Evolutionary conservation across 2,888 invertebrate genomes (phyloP).

Genomic region (Bibio marci): DNA sequence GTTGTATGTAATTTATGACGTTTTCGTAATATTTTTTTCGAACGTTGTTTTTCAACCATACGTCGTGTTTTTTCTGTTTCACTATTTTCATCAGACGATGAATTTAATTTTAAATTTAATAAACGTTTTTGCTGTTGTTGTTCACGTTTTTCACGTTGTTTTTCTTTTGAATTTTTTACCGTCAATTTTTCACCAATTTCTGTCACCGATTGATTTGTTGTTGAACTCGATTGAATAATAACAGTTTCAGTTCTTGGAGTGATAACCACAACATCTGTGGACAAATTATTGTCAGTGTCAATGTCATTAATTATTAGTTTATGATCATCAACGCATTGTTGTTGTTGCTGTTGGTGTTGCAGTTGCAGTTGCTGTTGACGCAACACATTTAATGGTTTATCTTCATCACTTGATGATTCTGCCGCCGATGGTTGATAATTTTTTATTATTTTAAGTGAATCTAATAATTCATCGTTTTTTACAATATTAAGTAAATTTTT

Average conservation of each 20-base stretch:
- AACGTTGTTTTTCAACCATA: slow-evolving; percentile 9
- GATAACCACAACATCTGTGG: too few species aligned
- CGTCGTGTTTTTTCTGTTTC: too few species aligned
- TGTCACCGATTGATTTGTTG: slow-evolving; percentile 11
- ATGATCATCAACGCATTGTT: slow-evolving; percentile 19
- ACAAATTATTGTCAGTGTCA: too few species aligned
- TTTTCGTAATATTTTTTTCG: slow-evolving; percentile 17
- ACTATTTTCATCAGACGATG: slow-evolving; percentile 12
- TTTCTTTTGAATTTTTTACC: slow-evolving; percentile 29
- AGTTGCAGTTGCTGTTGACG: slow-evolving; percentile 8
- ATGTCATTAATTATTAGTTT: too few species aligned
- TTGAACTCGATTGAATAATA: not conserved
- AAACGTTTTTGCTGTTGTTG: slow-evolving; percentile 28
- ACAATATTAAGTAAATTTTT: slow-evolving; percentile 16
- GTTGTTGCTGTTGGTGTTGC: slow-evolving; percentile 12
- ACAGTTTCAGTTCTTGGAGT: too few species aligned
- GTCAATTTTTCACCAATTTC: slow-evolving; percentile 23
- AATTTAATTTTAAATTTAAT: slow-evolving; percentile 21
- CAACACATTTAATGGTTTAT: slow-evolving; percentile 17
- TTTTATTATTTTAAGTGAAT: slow-evolving; percentile 5
- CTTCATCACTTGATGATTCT: slow-evolving; percentile 13
- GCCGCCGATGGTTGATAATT: slow-evolving; percentile 1
- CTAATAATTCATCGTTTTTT: slow-evolving; percentile 9
- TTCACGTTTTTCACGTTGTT: slow-evolving; percentile 20
- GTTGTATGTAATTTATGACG: not conserved